Evolutionary conservation across 2,888 invertebrate genomes (phyloP).

Genomic region (Amblyjoppa proteus): DNA sequence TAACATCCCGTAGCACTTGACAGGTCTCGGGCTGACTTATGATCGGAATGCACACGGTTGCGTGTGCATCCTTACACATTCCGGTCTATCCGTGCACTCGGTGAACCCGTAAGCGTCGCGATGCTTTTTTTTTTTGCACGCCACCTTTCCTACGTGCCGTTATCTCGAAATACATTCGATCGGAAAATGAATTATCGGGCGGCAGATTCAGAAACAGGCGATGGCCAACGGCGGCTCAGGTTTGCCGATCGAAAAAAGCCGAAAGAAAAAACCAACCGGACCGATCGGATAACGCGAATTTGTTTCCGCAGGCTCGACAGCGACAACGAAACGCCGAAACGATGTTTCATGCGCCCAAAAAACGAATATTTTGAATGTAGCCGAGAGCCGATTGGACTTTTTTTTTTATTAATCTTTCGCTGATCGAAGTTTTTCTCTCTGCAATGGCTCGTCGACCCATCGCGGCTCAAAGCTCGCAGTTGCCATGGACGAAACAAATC

Average conservation of each 20-base stretch:
- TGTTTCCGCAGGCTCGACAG: constrained; percentile 1
- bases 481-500: background rate
- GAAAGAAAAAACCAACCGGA: background rate
- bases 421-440: background rate
- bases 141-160: background rate
- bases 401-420: background rate
- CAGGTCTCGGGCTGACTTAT: constrained; percentile 44
- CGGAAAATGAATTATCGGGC: constrained; percentile 29
- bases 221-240: background rate
- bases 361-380: background rate
- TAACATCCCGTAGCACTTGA: constrained; percentile 36
- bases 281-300: constrained; percentile 8
- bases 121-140: background rate
- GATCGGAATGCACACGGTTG: constrained; percentile 23
- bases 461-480: background rate
- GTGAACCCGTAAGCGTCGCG: background rate
- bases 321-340: background rate
- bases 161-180: constrained; percentile 30
- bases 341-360: background rate
- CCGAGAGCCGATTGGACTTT: background rate
- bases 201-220: background rate
- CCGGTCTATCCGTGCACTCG: background rate
- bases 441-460: background rate
- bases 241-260: background rate
- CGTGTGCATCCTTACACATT: background rate